Percentiles rank a stretch among this genome's conserved stretches.
These are phyloP conservation scores for Pseudococcus viburni DNA, from an alignment of 2,888 invertebrate genomes.

Conservation along the genomic window DNA sequence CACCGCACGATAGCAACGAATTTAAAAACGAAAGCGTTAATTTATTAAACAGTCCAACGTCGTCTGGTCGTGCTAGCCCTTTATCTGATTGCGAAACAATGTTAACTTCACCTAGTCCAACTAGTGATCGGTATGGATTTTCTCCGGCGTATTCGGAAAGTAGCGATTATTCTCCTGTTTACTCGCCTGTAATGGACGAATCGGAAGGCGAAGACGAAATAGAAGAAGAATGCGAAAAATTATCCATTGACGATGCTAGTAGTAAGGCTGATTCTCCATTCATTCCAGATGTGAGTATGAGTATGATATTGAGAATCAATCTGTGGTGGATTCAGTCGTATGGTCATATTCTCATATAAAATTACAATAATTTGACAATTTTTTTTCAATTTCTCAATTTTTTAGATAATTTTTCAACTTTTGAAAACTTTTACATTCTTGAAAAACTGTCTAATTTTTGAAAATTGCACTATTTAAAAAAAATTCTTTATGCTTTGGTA, in stretches of 20 bases:
- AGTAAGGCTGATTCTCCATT: constrained; percentile 60
- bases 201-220: constrained; percentile 31
- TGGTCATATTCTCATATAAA: too few relatives aligned
- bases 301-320: too few relatives aligned
- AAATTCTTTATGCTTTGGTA: too few relatives aligned
- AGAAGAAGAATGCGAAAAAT: constrained; percentile 55
- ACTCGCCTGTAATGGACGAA: constrained; percentile 50
- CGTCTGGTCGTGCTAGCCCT: constrained; percentile 59
- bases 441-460: too few relatives aligned
- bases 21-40: constrained; percentile 14
- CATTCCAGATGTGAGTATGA: constrained; percentile 25
- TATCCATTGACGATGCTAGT: constrained; percentile 59
- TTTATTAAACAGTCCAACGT: constrained; percentile 45
- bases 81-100: constrained; percentile 54
- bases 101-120: constrained; percentile 35
- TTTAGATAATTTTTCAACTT: too few relatives aligned
- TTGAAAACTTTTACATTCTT: too few relatives aligned
- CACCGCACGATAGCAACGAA: constrained; percentile 36
- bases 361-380: too few relatives aligned
- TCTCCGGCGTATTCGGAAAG: constrained; percentile 32
- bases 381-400: too few relatives aligned
- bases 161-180: constrained; percentile 60
- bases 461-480: too few relatives aligned
- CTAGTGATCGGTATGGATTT: constrained; percentile 37
- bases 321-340: too few relatives aligned